These are phyloP conservation scores for Lepeophtheirus salmonis DNA, from an alignment of 1,140 invertebrate genomes.

Conservation along the genomic window DNA sequence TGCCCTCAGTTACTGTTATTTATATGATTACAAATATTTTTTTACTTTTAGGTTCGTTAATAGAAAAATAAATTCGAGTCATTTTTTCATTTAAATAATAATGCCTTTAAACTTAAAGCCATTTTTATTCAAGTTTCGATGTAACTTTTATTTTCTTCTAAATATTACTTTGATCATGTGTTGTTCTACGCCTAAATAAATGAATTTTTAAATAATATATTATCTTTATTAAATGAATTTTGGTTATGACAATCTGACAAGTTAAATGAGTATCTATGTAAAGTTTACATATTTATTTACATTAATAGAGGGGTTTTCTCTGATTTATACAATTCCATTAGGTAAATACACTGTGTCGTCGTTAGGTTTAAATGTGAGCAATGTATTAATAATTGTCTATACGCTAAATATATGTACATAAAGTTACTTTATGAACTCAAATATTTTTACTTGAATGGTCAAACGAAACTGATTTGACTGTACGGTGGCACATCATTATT, in stretches of 20 bases:
- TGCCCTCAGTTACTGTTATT: background rate
- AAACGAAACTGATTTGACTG: background rate
- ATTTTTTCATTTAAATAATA: too few relatives aligned
- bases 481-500: slow-evolving; percentile 14
- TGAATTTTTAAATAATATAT: background rate
- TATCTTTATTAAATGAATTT: too few relatives aligned
- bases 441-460: background rate
- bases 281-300: background rate
- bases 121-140: background rate
- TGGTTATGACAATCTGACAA: too few relatives aligned
- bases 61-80: too few relatives aligned
- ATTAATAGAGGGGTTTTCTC: too few relatives aligned
- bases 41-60: background rate
- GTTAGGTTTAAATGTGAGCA: too few relatives aligned
- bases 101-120: too few relatives aligned
- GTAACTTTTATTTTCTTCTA: background rate
- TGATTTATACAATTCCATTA: too few relatives aligned
- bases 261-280: too few relatives aligned
- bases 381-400: background rate
- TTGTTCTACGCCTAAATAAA: background rate
- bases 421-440: too few relatives aligned
- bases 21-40: background rate
- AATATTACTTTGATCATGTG: too few relatives aligned
- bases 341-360: too few relatives aligned
- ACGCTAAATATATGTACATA: background rate